Evolutionary conservation across 2,888 invertebrate species (phyloP).

Genomic region (Heliothis peltigera): DNA sequence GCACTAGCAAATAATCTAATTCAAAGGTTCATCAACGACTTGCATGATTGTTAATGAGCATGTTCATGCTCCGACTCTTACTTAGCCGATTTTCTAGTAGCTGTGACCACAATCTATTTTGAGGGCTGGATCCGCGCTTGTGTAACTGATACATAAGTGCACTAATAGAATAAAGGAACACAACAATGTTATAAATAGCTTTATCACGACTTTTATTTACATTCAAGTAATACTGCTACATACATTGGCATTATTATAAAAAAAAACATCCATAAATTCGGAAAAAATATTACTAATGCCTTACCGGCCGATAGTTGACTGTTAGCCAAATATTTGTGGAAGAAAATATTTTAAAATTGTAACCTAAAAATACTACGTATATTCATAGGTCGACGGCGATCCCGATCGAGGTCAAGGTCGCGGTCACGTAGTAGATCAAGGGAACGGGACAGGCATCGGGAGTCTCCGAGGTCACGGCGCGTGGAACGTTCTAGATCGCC

Average conservation of each 20-base stretch:
- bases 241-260: background rate
- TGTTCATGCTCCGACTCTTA: too few relatives aligned
- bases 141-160: background rate
- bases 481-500: slow-evolving; percentile 81
- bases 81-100: too few relatives aligned
- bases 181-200: background rate
- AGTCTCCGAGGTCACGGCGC: slow-evolving; percentile 84
- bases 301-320: background rate
- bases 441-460: slow-evolving; percentile 84
- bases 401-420: slow-evolving; percentile 78
- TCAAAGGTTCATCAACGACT: too few relatives aligned
- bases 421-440: slow-evolving; percentile 85
- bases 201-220: slow-evolving; percentile 1
- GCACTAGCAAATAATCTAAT: too few relatives aligned
- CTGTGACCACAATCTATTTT: too few relatives aligned
- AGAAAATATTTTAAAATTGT: background rate
- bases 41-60: too few relatives aligned
- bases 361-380: too few relatives aligned
- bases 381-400: slow-evolving; percentile 76
- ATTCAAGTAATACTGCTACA: background rate
- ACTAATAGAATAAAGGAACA: background rate
- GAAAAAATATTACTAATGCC: background rate
- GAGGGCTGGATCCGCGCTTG: too few relatives aligned
- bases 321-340: background rate
- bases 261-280: too few relatives aligned